These are phyloP conservation scores for Dioctria linearis DNA, from an alignment of 2,888 invertebrate genomes.

Conservation along the genomic window DNA sequence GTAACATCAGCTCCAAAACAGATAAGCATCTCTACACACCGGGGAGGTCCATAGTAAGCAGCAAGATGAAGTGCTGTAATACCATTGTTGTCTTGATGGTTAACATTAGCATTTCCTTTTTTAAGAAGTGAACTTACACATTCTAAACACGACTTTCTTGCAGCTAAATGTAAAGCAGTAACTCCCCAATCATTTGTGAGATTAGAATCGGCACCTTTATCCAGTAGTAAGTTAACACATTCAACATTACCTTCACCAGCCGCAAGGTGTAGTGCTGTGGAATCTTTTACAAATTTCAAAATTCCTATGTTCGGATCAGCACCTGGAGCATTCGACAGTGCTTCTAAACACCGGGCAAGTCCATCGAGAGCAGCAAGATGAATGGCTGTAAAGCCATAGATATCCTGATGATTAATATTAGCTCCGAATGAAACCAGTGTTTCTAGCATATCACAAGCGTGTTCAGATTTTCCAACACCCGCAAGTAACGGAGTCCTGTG, in stretches of 20 bases:
- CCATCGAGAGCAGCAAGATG: slow-evolving; percentile 91
- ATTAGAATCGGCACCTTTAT: slow-evolving; percentile 83
- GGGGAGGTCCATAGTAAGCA: slow-evolving; percentile 86
- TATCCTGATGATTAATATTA: slow-evolving; percentile 87
- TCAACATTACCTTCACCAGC: slow-evolving; percentile 90
- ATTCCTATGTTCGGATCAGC: slow-evolving; percentile 81
- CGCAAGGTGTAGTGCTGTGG: slow-evolving; percentile 87
- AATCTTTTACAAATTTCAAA: slow-evolving; percentile 80
- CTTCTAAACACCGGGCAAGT: slow-evolving; percentile 77
- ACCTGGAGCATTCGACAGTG: slow-evolving; percentile 82
- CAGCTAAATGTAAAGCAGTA: slow-evolving; percentile 88
- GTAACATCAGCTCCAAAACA: slow-evolving; percentile 90
- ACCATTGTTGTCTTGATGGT: slow-evolving; percentile 87
- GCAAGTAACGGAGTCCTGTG: slow-evolving; percentile 87
- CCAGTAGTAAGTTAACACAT: slow-evolving; percentile 82
- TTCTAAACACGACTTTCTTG: slow-evolving; percentile 84
- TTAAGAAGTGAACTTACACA: slow-evolving; percentile 84
- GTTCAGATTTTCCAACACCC: slow-evolving; percentile 86
- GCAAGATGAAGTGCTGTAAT: slow-evolving; percentile 90
- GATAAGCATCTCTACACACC: slow-evolving; percentile 87
- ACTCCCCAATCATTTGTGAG: slow-evolving; percentile 84
- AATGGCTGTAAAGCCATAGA: slow-evolving; percentile 87
- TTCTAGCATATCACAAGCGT: slow-evolving; percentile 86
- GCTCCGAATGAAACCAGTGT: slow-evolving; percentile 85
- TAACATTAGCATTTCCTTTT: slow-evolving; percentile 85